Conservation (phyloP, 2,888 invertebrate genomes). For the Drosophila tripunctata region DNA sequence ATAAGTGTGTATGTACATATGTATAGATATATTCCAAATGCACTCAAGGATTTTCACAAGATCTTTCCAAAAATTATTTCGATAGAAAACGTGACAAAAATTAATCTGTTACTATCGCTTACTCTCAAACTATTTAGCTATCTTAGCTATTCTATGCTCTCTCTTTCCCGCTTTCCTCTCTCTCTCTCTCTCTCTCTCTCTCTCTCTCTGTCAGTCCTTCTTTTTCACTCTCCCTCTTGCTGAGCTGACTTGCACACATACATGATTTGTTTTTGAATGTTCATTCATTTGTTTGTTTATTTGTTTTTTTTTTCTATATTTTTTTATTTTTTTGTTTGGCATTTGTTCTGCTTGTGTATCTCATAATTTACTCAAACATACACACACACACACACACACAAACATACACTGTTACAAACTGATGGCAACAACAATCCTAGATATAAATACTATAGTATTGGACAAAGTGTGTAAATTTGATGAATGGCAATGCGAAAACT, state of each 20-base stretch:
- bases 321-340: constrained; percentile 3
- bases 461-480: constrained; percentile 67
- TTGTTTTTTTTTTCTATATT: constrained; percentile 29
- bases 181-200: not conserved
- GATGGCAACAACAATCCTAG: constrained; percentile 41
- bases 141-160: not conserved
- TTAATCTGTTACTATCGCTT: not conserved
- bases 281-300: constrained; percentile 35
- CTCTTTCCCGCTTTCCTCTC: not conserved
- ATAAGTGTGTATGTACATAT: no score
- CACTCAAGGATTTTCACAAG: not conserved
- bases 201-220: not conserved
- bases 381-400: constrained; percentile 2
- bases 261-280: constrained; percentile 16
- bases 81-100: not conserved
- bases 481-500: constrained; percentile 88
- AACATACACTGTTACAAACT: constrained; percentile 10
- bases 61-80: not conserved
- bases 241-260: constrained; percentile 10
- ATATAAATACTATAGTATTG: constrained; percentile 17
- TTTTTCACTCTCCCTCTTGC: not conserved
- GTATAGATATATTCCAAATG: no score
- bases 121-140: not conserved
- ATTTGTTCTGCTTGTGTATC: constrained; percentile 11
- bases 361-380: constrained; percentile 23